Conservation (phyloP, 2,113 vertebrate species). For the Saimiri boliviensis region DNA sequence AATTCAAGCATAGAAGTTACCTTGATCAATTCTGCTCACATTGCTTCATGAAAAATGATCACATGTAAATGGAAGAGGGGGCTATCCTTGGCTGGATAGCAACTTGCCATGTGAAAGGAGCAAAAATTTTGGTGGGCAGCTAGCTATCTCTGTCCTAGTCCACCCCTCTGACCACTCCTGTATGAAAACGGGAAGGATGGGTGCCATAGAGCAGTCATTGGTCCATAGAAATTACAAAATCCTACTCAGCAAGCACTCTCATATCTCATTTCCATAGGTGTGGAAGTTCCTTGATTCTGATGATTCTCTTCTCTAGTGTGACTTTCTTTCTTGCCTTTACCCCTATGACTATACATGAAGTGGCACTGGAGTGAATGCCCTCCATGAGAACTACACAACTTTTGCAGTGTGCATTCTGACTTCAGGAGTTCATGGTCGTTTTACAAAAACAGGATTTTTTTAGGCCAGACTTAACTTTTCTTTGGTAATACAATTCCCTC, state of each 20-base stretch:
- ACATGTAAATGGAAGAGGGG: background rate
- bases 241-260: background rate
- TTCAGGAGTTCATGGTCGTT: background rate
- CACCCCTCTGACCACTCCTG: background rate
- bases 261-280: background rate
- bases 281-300: background rate
- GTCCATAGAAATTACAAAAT: background rate
- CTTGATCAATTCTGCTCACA: background rate
- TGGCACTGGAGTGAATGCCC: background rate
- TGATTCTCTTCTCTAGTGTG: background rate
- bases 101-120: background rate
- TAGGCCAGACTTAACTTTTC: background rate
- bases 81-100: background rate
- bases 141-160: background rate
- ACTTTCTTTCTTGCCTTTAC: background rate
- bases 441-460: background rate
- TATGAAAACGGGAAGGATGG: background rate
- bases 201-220: background rate
- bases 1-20: background rate
- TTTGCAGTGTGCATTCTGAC: background rate
- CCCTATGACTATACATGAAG: background rate
- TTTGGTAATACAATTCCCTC: background rate
- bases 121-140: background rate
- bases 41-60: background rate
- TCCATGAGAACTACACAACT: background rate